These are phyloP conservation scores for Thecophora atra DNA, from an alignment of 2,888 invertebrate genomes.

Conservation along the genomic window DNA sequence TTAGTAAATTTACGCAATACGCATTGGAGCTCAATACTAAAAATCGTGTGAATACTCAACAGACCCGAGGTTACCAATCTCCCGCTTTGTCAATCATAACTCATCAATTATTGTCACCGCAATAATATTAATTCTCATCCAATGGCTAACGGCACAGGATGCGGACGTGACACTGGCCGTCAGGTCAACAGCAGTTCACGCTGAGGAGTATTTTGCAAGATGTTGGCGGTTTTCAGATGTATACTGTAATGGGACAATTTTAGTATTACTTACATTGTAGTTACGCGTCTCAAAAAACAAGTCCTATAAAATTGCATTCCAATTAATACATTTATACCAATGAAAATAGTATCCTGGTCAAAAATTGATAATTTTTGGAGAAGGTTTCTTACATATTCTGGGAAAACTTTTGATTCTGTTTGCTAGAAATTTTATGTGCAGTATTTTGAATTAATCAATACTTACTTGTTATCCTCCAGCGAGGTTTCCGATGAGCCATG, in stretches of 20 bases:
- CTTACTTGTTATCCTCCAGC: constrained; percentile 65
- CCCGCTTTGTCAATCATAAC: too few species aligned
- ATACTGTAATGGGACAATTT: constrained; percentile 48
- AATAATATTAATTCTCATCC: constrained; percentile 30
- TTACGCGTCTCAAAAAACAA: neutral
- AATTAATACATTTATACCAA: too few species aligned
- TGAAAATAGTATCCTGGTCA: too few species aligned
- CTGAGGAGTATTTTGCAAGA: constrained; percentile 62
- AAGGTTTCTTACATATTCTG: too few species aligned
- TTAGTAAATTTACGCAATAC: too few species aligned
- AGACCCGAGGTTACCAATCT: neutral
- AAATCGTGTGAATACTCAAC: too few species aligned
- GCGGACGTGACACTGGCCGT: constrained; percentile 55
- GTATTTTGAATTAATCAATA: constrained; percentile 7
- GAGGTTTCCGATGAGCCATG: constrained; percentile 65
- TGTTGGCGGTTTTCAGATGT: constrained; percentile 63
- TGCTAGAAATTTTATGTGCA: too few species aligned
- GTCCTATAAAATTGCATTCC: neutral
- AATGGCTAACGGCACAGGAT: constrained; percentile 38
- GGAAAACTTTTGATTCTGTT: too few species aligned
- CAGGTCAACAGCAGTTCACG: constrained; percentile 60
- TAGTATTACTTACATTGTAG: neutral
- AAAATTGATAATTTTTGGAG: too few species aligned
- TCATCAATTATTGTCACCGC: constrained; percentile 19
- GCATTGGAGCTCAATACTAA: too few species aligned